A percentile compares a stretch with the other conserved stretches of the same genome.
Evolutionary conservation across 2,113 vertebrate species (phyloP).

Genomic region (Anarrhichthys ocellatus): DNA sequence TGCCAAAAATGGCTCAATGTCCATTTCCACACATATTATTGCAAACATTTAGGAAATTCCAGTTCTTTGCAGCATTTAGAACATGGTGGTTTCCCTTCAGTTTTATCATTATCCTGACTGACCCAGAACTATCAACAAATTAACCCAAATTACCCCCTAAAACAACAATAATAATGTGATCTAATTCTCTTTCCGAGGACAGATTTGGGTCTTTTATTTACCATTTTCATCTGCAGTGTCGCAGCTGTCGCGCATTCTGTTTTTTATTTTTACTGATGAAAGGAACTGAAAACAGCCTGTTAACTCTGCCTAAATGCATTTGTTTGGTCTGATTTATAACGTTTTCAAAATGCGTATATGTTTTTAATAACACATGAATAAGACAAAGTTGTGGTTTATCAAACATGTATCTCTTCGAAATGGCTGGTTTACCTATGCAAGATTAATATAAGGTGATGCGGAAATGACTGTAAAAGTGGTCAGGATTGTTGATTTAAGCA

Average conservation of each 20-base stretch:
- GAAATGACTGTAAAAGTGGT: background rate
- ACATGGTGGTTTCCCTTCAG: background rate
- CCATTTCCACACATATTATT: background rate
- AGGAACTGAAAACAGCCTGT: background rate
- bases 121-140: too few species aligned
- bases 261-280: background rate
- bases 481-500: background rate
- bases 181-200: background rate
- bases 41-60: background rate
- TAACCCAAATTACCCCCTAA: too few species aligned
- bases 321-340: background rate
- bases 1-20: background rate
- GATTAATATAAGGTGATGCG: background rate
- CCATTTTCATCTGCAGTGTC: too few species aligned
- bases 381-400: background rate
- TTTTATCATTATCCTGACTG: too few species aligned
- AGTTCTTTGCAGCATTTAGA: background rate
- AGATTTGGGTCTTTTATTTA: background rate
- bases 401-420: background rate
- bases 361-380: background rate
- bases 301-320: background rate
- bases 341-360: background rate
- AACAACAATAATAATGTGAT: too few species aligned
- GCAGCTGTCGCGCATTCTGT: background rate
- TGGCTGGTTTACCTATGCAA: background rate